phyloP scores from a whole-genome alignment of 2,113 vertebrate genomes.

The Eptesicus fuscus region DNA sequence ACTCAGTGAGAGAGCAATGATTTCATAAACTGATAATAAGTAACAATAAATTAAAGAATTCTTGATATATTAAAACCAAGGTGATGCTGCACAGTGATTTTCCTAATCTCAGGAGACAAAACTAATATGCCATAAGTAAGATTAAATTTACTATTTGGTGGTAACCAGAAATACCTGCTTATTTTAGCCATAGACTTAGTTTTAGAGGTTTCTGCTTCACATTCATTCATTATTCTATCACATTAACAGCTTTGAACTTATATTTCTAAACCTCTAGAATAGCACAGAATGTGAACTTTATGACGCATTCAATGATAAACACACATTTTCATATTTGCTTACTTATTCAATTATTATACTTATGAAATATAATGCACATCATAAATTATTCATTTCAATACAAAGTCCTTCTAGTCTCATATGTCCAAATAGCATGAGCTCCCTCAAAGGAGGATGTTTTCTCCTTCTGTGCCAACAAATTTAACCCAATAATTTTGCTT shows the following conservation, averaged over 20 bases:
- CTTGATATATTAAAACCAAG: background rate
- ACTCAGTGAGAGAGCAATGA: slow-evolving; percentile 8
- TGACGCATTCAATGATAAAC: slow-evolving; percentile 22
- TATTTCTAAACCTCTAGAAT: background rate
- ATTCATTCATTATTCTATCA: slow-evolving; percentile 5
- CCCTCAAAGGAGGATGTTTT: background rate
- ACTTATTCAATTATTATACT: background rate
- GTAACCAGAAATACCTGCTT: background rate
- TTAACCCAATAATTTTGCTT: slow-evolving; percentile 30
- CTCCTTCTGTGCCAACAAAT: background rate
- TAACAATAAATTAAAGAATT: background rate
- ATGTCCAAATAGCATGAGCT: background rate
- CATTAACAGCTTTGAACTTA: background rate
- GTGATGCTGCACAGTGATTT: background rate
- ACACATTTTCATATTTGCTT: slow-evolving; percentile 6
- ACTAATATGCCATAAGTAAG: background rate
- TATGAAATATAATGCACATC: background rate
- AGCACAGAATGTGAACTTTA: background rate
- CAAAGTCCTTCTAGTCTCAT: background rate
- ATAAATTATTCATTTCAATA: slow-evolving; percentile 43
- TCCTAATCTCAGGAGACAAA: slow-evolving; percentile 15
- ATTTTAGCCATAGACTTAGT: background rate
- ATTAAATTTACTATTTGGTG: slow-evolving; percentile 28
- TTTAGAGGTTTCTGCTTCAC: background rate
- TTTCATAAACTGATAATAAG: background rate